These are phyloP conservation scores for Hydrotaea cyrtoneurina DNA, from an alignment of 2,888 invertebrate genomes.

Conservation along the genomic window DNA sequence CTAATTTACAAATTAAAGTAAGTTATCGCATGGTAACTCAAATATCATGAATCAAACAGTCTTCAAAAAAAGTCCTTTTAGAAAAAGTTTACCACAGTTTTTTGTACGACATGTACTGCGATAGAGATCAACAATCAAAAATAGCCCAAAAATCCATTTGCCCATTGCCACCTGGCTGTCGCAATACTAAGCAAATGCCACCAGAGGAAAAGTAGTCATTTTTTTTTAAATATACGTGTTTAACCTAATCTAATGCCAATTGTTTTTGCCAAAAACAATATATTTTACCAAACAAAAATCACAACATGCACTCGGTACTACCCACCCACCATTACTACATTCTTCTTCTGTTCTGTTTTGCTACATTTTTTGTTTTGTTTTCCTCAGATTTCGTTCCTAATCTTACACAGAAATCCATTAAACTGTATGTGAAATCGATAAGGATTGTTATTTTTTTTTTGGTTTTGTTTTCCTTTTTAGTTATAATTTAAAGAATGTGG, in stretches of 20 bases:
- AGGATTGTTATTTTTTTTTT: neutral
- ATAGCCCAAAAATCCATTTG: too few relatives aligned
- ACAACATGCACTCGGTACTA: neutral
- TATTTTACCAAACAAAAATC: too few relatives aligned
- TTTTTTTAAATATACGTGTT: neutral
- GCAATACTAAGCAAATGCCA: neutral
- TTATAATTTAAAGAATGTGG: too few relatives aligned
- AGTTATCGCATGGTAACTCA: too few relatives aligned
- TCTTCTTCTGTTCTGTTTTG: neutral
- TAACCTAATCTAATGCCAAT: neutral
- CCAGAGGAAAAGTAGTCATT: neutral
- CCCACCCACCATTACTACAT: neutral
- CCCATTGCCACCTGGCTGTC: too few relatives aligned
- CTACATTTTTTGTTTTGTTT: neutral
- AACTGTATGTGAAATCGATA: too few relatives aligned
- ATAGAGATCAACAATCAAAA: too few relatives aligned
- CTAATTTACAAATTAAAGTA: too few relatives aligned
- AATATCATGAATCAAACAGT: too few relatives aligned
- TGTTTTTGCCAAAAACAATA: constrained; percentile 9
- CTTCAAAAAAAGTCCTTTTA: too few relatives aligned
- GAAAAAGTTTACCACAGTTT: too few relatives aligned
- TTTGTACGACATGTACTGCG: too few relatives aligned
- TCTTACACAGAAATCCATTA: neutral
- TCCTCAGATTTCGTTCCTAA: neutral
- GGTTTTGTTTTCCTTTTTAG: neutral